These are phyloP conservation scores for Himalopsyche phryganea DNA, from an alignment of 1,140 invertebrate genomes.

Conservation along the genomic window DNA sequence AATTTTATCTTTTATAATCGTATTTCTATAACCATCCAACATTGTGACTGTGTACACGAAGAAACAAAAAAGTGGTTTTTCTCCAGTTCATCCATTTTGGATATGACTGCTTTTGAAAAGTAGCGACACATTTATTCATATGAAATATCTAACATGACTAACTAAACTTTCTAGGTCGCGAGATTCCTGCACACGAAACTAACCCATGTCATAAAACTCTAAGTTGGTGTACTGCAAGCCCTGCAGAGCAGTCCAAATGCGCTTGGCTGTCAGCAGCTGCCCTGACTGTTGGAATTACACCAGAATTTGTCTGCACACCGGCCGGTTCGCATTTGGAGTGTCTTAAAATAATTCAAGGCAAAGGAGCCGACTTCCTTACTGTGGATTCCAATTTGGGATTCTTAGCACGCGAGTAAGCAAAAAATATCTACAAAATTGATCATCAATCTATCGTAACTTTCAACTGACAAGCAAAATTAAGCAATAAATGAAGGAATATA, in stretches of 20 bases:
- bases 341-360: conserved; percentile 56
- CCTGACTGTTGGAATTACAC: conserved; percentile 56
- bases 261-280: conserved; percentile 55
- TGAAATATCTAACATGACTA: too few relatives aligned
- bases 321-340: conserved; percentile 54
- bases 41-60: too few relatives aligned
- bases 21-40: too few relatives aligned
- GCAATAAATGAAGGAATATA: too few relatives aligned
- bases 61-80: too few relatives aligned
- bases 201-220: conserved; percentile 48
- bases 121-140: too few relatives aligned
- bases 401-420: conserved; percentile 61
- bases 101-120: too few relatives aligned
- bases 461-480: too few relatives aligned
- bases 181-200: conserved; percentile 33
- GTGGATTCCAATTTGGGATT: conserved; percentile 68
- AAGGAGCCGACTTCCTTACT: conserved; percentile 63
- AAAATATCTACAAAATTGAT: too few relatives aligned
- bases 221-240: conserved; percentile 59
- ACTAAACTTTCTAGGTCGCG: conserved; percentile 34
- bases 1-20: too few relatives aligned
- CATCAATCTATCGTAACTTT: too few relatives aligned
- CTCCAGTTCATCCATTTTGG: too few relatives aligned
- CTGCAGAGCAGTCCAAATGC: conserved; percentile 57
- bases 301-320: conserved; percentile 53